phyloP scores from a whole-genome alignment of 1,140 invertebrate genomes.

The Brachionus angularis region DNA sequence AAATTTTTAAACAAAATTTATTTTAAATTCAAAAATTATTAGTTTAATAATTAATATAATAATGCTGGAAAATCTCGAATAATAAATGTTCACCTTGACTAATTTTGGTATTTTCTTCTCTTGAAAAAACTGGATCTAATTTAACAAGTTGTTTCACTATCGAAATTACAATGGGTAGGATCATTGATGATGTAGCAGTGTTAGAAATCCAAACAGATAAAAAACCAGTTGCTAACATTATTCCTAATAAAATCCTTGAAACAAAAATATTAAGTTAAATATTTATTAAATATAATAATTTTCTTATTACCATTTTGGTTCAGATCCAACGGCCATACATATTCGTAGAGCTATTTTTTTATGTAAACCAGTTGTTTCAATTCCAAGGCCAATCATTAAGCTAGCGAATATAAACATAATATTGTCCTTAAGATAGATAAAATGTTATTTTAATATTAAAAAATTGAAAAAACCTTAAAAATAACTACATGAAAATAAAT shows the following conservation, averaged over 20 bases:
- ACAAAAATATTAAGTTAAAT: neutral
- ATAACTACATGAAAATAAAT: neutral
- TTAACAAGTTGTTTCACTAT: slow-evolving; percentile 45
- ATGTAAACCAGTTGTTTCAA: slow-evolving; percentile 9
- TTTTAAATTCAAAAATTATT: too few relatives aligned
- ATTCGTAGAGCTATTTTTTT: slow-evolving; percentile 20
- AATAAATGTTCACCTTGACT: too few relatives aligned
- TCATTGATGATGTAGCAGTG: slow-evolving; percentile 76
- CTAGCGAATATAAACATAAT: slow-evolving; percentile 24
- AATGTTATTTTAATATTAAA: neutral
- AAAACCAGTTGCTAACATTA: slow-evolving; percentile 72
- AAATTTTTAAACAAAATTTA: too few relatives aligned
- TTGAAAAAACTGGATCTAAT: neutral
- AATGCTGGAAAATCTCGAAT: too few relatives aligned
- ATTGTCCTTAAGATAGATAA: slow-evolving; percentile 30
- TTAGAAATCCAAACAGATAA: slow-evolving; percentile 81
- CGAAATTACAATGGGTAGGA: slow-evolving; percentile 69
- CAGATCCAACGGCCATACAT: slow-evolving; percentile 3
- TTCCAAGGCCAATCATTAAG: neutral
- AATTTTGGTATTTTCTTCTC: neutral
- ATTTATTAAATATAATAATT: neutral
- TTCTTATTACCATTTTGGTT: slow-evolving; percentile 20
- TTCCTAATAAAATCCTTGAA: slow-evolving; percentile 58
- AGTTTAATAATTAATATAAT: too few relatives aligned
- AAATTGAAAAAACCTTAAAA: neutral